Percentiles rank a stretch among this genome's conserved stretches.
Evolutionary conservation across 92 coral and sea anemone genomes (phyloP).

Genomic region (Zoanthus solanderi): DNA sequence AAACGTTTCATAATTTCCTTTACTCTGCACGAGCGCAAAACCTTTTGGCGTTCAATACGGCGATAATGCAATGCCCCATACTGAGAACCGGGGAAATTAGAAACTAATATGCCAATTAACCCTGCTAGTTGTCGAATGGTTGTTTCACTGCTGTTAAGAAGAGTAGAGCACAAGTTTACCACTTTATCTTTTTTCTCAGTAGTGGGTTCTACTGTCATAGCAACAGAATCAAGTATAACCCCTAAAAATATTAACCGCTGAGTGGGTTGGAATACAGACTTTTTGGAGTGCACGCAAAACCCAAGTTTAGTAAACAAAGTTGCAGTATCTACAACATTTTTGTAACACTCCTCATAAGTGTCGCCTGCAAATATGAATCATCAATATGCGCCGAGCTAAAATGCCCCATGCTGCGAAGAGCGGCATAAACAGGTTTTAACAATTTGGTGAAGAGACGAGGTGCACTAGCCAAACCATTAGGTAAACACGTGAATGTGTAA

Average conservation of each 20-base stretch:
- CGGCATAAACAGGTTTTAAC: constrained; percentile 46
- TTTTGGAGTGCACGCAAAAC: constrained; percentile 56
- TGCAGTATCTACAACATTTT: constrained; percentile 24
- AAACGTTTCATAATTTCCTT: neutral
- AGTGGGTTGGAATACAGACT: constrained; percentile 62
- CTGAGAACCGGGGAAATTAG: constrained; percentile 64
- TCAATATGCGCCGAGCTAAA: constrained; percentile 57
- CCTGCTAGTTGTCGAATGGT: constrained; percentile 60
- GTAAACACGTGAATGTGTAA: constrained; percentile 46
- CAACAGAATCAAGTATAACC: constrained; percentile 53
- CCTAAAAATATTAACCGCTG: constrained; percentile 61
- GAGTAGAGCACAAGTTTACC: constrained; percentile 23
- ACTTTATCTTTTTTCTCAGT: constrained; percentile 34
- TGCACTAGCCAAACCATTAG: neutral
- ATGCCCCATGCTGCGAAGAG: constrained; percentile 59
- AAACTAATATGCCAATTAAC: constrained; percentile 3
- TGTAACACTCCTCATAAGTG: too few relatives aligned
- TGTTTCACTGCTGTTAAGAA: neutral
- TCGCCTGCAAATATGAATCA: constrained; percentile 62
- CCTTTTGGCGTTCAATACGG: constrained; percentile 52
- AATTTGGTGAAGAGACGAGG: too few relatives aligned
- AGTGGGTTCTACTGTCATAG: constrained; percentile 68
- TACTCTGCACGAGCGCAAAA: neutral
- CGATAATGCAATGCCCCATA: constrained; percentile 69
- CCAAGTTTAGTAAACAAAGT: constrained; percentile 52